phyloP scores from a whole-genome alignment of 23 tunicate genomes.

The Phallusia fumigata region DNA sequence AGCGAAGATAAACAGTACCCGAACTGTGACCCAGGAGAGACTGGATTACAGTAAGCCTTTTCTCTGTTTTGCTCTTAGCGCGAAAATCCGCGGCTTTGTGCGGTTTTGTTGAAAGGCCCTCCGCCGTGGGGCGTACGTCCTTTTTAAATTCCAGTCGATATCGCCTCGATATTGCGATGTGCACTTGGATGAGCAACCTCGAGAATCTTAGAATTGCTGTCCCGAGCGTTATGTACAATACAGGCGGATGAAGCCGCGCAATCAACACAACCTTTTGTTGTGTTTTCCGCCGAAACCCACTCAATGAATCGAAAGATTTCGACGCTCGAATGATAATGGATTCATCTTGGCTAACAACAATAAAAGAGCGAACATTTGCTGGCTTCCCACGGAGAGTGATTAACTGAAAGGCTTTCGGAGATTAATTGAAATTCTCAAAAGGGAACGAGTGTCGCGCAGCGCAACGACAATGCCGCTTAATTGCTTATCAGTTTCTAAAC shows the following conservation, averaged over 20 bases:
- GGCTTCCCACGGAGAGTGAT: not conserved
- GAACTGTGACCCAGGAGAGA: not conserved
- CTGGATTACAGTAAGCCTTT: not conserved
- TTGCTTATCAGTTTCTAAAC: not conserved
- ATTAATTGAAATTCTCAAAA: not conserved
- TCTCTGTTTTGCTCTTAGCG: not conserved
- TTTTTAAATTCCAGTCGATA: too few species aligned
- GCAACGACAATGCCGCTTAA: not conserved
- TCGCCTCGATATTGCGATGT: too few species aligned
- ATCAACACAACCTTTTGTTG: not conserved
- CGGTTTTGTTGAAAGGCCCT: too few species aligned
- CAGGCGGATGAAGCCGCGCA: too few species aligned
- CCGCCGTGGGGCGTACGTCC: too few species aligned
- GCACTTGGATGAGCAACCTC: too few species aligned
- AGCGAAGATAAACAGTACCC: conserved; percentile 2
- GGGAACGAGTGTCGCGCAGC: not conserved
- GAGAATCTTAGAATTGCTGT: too few species aligned
- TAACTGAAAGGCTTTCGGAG: not conserved
- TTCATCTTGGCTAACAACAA: not conserved
- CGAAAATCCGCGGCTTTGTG: too few species aligned
- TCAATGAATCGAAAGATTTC: not conserved
- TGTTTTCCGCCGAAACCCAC: not conserved
- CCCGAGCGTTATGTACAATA: too few species aligned
- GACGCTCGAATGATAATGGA: not conserved
- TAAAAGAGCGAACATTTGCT: not conserved